phyloP scores from a whole-genome alignment of 2,113 vertebrate genomes.

The Hemichromis elongatus region DNA sequence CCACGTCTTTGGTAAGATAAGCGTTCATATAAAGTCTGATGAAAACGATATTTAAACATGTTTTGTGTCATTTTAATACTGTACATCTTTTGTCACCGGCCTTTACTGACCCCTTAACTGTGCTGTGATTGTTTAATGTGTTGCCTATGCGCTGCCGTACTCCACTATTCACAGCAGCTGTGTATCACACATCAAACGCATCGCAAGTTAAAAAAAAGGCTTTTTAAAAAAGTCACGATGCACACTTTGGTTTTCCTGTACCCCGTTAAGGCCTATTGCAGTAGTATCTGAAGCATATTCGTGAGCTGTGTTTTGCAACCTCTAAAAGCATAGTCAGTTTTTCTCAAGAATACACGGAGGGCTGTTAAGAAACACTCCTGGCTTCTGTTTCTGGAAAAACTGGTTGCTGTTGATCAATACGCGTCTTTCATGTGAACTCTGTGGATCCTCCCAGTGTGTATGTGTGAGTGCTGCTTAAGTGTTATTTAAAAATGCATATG shows the following conservation, averaged over 20 bases:
- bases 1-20: slow-evolving; percentile 45
- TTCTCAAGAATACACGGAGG: background rate
- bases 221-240: background rate
- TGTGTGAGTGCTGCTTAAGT: background rate
- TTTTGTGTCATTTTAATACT: background rate
- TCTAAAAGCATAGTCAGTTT: background rate
- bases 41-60: background rate
- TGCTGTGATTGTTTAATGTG: background rate
- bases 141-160: background rate
- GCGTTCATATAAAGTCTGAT: background rate
- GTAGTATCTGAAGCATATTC: background rate
- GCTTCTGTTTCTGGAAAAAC: slow-evolving; percentile 71
- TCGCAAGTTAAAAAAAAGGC: background rate
- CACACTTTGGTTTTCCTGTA: background rate
- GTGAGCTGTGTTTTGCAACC: background rate
- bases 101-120: background rate
- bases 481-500: background rate
- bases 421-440: background rate
- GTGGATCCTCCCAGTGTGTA: background rate
- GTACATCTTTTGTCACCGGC: background rate
- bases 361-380: slow-evolving; percentile 38
- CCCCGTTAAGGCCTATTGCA: accelerated
- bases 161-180: background rate
- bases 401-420: slow-evolving; percentile 59
- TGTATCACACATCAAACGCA: background rate